Conservation (phyloP, 2,888 invertebrate genomes). For the Calameuta pallipes region DNA sequence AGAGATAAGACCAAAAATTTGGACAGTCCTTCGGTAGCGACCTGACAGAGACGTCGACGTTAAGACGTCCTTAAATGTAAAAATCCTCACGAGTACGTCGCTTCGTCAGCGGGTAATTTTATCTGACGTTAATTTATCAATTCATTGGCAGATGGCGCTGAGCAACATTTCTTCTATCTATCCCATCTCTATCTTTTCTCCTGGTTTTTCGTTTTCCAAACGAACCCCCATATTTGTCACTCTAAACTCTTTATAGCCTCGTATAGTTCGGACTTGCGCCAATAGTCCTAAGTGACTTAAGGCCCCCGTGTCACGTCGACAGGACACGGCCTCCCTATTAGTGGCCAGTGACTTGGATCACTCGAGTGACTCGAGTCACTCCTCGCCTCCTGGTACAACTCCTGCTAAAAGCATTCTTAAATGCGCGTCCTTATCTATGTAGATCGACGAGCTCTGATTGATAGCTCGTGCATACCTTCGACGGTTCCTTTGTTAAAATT, state of each 20-base stretch:
- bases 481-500: background rate
- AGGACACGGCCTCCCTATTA: constrained; percentile 47
- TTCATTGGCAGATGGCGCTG: background rate
- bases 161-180: background rate
- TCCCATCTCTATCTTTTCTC: background rate
- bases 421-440: constrained; percentile 56
- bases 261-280: background rate
- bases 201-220: background rate
- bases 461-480: constrained; percentile 30
- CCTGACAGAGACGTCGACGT: background rate
- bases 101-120: background rate
- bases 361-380: constrained; percentile 10
- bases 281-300: constrained; percentile 8
- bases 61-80: no score
- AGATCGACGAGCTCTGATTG: constrained; percentile 46
- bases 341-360: constrained; percentile 32
- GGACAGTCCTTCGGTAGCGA: background rate
- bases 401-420: constrained; percentile 61
- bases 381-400: constrained; percentile 3
- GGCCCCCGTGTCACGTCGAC: background rate
- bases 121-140: background rate
- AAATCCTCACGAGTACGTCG: background rate
- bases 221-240: constrained; percentile 11
- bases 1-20: background rate
- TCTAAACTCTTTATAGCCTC: constrained; percentile 15